Percentiles rank a stretch among this genome's conserved stretches.
Evolutionary conservation across 64 coral and sea anemone genomes (phyloP).

Genomic region (Catalaphyllia jardinei): DNA sequence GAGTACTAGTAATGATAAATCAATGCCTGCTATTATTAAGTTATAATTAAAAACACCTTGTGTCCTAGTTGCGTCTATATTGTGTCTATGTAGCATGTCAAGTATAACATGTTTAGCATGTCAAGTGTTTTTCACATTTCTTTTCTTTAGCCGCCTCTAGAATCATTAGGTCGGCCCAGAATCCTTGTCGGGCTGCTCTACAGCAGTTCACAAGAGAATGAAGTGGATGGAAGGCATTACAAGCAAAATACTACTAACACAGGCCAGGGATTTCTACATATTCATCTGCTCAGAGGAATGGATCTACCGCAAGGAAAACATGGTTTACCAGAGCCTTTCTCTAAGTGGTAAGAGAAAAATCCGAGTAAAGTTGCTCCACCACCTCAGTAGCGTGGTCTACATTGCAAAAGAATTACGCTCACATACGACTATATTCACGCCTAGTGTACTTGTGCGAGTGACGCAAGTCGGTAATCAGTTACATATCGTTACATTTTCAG

Average conservation of each 20-base stretch:
- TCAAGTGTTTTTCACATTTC: not conserved
- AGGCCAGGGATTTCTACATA: conserved; percentile 87
- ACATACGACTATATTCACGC: no score
- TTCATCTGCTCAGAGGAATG: conserved; percentile 80
- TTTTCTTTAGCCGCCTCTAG: conserved; percentile 29
- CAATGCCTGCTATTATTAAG: no score
- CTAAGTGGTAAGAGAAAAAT: conserved; percentile 76
- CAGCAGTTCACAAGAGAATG: conserved; percentile 94
- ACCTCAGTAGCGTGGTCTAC: no score
- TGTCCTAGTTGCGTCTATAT: no score
- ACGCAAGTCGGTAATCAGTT: no score
- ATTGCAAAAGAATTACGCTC: no score
- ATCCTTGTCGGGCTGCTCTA: conserved; percentile 92
- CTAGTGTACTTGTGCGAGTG: no score
- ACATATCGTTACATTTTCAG: no score
- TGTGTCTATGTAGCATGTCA: no score
- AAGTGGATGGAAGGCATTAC: conserved; percentile 88
- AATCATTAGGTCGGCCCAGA: conserved; percentile 74
- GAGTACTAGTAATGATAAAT: no score
- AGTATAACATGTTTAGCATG: no score
- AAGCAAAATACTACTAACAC: conserved; percentile 70
- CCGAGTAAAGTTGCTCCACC: not conserved
- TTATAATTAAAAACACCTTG: no score
- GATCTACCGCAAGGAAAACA: conserved; percentile 63
- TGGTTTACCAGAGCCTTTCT: conserved; percentile 43